Evolutionary conservation across 2,113 vertebrate species (phyloP).

Genomic region (Myodes glareolus): DNA sequence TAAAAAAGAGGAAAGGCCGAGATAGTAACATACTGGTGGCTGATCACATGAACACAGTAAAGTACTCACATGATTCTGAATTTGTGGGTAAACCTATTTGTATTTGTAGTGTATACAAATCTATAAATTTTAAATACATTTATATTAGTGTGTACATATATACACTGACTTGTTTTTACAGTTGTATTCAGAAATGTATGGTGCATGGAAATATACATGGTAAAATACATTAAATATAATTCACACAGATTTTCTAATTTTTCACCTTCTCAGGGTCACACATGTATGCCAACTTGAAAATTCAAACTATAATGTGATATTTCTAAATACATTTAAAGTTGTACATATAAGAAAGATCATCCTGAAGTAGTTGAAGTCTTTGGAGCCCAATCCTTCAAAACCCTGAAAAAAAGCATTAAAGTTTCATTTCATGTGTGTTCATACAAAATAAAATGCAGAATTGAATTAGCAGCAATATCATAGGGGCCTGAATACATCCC

Average conservation of each 20-base stretch:
- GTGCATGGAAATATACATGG: neutral
- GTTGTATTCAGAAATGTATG: neutral
- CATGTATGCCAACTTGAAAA: conserved; percentile 5
- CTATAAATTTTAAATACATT: neutral
- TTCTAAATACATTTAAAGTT: conserved; percentile 44
- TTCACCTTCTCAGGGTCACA: neutral
- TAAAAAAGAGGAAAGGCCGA: conserved; percentile 63
- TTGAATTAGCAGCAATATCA: neutral
- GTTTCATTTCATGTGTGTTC: neutral
- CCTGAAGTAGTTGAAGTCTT: conserved; percentile 35
- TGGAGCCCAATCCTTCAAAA: neutral
- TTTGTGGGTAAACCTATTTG: neutral
- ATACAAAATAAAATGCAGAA: conserved; percentile 14
- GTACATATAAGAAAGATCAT: neutral
- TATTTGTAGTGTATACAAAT: neutral
- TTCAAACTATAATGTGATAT: conserved; percentile 23
- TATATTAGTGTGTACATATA: neutral
- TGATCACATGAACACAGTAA: conserved; percentile 60
- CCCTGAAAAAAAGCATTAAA: neutral
- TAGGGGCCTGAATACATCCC: neutral
- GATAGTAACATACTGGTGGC: conserved; percentile 43
- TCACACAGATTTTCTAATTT: conserved; percentile 20
- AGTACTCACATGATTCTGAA: neutral
- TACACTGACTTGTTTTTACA: neutral
- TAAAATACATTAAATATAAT: neutral